Conservation (phyloP, 2,888 invertebrate genomes). For the Euzetes globulus region DNA sequence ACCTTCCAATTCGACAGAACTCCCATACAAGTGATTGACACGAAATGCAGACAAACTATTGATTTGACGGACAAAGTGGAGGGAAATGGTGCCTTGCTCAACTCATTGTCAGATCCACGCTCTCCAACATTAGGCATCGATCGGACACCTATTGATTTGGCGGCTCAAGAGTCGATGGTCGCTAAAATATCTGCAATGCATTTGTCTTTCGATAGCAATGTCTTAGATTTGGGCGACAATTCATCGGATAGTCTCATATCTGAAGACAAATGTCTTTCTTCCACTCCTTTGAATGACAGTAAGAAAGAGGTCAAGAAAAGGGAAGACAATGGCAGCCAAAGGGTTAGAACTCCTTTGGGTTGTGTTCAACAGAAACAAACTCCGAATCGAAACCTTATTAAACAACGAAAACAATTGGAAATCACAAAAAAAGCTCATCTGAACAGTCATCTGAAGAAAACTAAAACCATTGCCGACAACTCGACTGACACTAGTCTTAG, state of each 20-base stretch:
- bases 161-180: neutral
- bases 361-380: neutral
- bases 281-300: too few relatives aligned
- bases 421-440: neutral
- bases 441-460: conserved; percentile 7
- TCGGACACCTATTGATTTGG: conserved; percentile 4
- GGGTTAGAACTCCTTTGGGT: neutral
- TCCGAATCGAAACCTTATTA: neutral
- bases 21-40: conserved; percentile 1
- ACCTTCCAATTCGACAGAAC: neutral
- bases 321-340: neutral
- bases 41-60: neutral
- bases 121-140: conserved; percentile 10
- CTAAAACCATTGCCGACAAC: neutral
- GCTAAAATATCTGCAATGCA: neutral
- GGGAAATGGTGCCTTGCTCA: neutral
- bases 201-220: neutral
- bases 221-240: neutral
- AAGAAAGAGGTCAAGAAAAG: neutral
- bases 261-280: neutral
- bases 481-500: neutral
- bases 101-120: neutral
- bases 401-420: neutral
- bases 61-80: too few relatives aligned
- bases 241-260: neutral